Base-by-base conservation (phyloP, 2,113 vertebrate species). In the Dryoscopus gambensis region DNA sequence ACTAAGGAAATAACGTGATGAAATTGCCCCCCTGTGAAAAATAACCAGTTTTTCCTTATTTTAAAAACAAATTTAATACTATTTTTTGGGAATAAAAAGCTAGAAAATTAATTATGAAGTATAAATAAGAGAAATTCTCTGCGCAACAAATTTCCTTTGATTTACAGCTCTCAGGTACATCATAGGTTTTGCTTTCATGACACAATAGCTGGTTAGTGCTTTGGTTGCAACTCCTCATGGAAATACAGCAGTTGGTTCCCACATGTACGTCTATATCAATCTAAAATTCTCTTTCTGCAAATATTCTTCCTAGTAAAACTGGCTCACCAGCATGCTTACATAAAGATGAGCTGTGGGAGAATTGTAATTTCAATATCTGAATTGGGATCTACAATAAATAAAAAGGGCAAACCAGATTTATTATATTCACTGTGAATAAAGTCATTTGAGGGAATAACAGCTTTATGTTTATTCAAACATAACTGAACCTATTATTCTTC, bases 401-500 rank as follows among this genome's bases (percentile, higher is more conserved):
- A 63, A 92, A 74, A 84, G n/a, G 60, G 60, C 40, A 82, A 94
- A 64, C 28, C 37, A 65, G 53, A 84, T 78, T 91, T 90, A 91
- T 92, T 87, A 76, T 30, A 87, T 59, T 47, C 75, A 35, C 70
- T 70, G n/a, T 47, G 44, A 92, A 81, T 76, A 60, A 89, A 87
- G 89, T 31, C 0, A 4, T 86, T 63, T 50, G 52, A 89, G 60
- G 44, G 28, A 95, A 79, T 60, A 84, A 79, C 52, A 64, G 39
- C 40, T 84, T 92, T 71, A 64, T 91, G 73, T 91, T 95, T 92
- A 80, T 75, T 90, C 67, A 89, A 52, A 89, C 49, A 63, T 53
- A 69, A 92, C 76, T 50, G 70, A 70, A 52, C n/a, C 69, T 62
- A 46, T 84, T 90, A 78, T 55, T 86, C 60, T 84, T 86, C 76